These are phyloP conservation scores for Dendronephthya gigantea DNA, from an alignment of 64 coral and sea anemone species.

Conservation along the genomic window DNA sequence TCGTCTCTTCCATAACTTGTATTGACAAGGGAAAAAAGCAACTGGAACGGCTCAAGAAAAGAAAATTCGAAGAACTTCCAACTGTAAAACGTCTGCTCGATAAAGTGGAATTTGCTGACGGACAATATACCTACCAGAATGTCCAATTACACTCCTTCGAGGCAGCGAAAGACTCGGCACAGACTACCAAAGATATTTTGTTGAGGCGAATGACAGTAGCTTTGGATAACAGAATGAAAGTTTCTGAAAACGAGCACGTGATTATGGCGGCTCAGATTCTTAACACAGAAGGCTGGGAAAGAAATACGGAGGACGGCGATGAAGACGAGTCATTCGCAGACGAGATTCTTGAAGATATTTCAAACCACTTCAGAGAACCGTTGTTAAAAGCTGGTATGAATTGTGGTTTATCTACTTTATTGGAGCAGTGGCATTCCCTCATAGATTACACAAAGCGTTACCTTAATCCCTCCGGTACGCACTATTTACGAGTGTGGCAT, in stretches of 20 bases:
- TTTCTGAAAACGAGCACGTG: conserved; percentile 31
- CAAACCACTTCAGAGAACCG: conserved; percentile 52
- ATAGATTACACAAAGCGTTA: conserved; percentile 33
- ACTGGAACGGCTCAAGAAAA: conserved; percentile 28
- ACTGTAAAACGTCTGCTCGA: conserved; percentile 37
- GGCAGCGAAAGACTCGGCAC: conserved; percentile 36
- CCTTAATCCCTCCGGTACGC: conserved; percentile 35
- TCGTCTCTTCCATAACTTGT: conserved; percentile 32
- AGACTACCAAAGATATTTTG: conserved; percentile 21
- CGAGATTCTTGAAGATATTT: conserved; percentile 32
- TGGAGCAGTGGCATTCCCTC: conserved; percentile 54
- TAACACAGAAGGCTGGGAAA: conserved; percentile 56
- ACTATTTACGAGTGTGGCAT: conserved; percentile 46
- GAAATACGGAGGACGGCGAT: conserved; percentile 41
- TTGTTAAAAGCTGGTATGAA: conserved; percentile 54
- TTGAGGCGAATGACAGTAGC: conserved; percentile 32
- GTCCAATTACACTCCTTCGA: conserved; percentile 22
- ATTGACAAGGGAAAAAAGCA: conserved; percentile 49
- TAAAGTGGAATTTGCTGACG: background rate
- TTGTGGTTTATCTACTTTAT: conserved; percentile 29
- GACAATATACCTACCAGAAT: background rate
- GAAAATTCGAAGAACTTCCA: conserved; percentile 40
- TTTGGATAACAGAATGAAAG: conserved; percentile 54
- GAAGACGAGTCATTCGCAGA: conserved; percentile 55
- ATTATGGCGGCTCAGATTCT: conserved; percentile 31